Percentiles rank a stretch among this genome's conserved stretches.
phyloP scores from a whole-genome alignment of 2,113 vertebrate genomes.

The Phoenicopterus ruber region DNA sequence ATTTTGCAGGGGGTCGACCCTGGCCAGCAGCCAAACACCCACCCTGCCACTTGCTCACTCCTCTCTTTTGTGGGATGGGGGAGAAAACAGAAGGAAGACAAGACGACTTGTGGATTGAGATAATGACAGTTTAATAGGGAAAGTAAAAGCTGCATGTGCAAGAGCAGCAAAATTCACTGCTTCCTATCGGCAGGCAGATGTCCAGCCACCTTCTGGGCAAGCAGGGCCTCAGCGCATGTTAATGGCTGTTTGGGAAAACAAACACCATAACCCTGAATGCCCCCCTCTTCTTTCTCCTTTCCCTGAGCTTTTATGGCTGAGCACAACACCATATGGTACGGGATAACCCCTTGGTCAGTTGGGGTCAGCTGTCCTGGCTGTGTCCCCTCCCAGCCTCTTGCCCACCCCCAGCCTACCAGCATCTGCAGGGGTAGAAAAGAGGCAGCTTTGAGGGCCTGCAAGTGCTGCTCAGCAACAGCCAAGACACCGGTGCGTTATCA shows the following conservation, averaged over 20 bases:
- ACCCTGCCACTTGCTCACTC: background rate
- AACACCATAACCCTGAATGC: background rate
- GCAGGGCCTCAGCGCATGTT: rapidly evolving
- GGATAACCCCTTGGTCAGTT: background rate
- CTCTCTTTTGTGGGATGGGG: background rate
- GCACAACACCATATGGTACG: background rate
- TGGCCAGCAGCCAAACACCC: background rate
- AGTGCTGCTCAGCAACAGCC: background rate
- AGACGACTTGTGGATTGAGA: rapidly evolving
- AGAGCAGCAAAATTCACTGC: background rate
- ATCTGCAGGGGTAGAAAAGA: background rate
- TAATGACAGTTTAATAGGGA: background rate
- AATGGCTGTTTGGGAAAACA: background rate
- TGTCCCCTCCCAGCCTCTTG: background rate
- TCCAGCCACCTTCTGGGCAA: background rate
- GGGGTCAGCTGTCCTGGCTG: background rate
- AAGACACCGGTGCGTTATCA: rapidly evolving
- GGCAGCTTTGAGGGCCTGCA: background rate
- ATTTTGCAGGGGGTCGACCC: background rate
- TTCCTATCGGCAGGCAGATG: background rate
- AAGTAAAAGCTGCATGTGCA: background rate
- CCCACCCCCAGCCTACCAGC: background rate
- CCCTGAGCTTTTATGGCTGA: background rate
- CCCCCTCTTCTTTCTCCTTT: background rate
- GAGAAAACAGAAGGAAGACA: background rate